Percentiles rank a stretch among this genome's conserved stretches.
These are phyloP conservation scores for Lophochroa leadbeateri DNA, from an alignment of 2,113 vertebrate genomes.

Conservation along the genomic window DNA sequence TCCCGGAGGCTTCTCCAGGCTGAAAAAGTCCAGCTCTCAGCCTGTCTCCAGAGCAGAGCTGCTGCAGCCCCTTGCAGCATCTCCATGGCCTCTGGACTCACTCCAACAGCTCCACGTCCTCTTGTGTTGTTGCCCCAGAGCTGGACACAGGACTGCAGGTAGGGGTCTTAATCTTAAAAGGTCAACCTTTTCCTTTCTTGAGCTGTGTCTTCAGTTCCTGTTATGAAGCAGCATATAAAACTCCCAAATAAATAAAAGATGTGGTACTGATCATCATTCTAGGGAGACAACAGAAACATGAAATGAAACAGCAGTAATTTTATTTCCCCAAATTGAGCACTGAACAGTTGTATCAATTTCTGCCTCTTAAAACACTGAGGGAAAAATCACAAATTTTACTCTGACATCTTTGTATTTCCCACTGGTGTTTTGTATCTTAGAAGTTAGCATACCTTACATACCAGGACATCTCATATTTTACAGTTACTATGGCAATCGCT, in stretches of 20 bases:
- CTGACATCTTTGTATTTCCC: background rate
- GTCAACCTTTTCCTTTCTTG: background rate
- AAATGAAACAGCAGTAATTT: background rate
- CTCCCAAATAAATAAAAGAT: background rate
- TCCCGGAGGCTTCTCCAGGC: background rate
- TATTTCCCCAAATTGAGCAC: background rate
- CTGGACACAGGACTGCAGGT: background rate
- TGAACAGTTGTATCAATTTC: background rate
- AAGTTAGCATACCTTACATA: background rate
- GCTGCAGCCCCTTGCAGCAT: background rate
- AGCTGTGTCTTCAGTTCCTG: background rate
- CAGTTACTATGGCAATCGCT: conserved; percentile 17
- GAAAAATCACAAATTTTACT: background rate
- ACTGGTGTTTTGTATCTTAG: background rate
- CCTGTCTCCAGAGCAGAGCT: background rate
- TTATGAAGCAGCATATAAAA: background rate
- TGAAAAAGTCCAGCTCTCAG: background rate
- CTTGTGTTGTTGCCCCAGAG: background rate
- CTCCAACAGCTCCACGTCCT: background rate
- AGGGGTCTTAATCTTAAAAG: background rate
- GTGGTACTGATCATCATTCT: rapidly evolving
- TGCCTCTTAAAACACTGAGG: background rate
- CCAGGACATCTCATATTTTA: background rate
- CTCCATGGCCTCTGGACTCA: background rate
- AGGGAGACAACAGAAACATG: background rate